A percentile compares a stretch with the other conserved stretches of the same genome.
These are phyloP conservation scores for Melanostoma mellinum DNA, from an alignment of 2,888 invertebrate species.

Conservation along the genomic window DNA sequence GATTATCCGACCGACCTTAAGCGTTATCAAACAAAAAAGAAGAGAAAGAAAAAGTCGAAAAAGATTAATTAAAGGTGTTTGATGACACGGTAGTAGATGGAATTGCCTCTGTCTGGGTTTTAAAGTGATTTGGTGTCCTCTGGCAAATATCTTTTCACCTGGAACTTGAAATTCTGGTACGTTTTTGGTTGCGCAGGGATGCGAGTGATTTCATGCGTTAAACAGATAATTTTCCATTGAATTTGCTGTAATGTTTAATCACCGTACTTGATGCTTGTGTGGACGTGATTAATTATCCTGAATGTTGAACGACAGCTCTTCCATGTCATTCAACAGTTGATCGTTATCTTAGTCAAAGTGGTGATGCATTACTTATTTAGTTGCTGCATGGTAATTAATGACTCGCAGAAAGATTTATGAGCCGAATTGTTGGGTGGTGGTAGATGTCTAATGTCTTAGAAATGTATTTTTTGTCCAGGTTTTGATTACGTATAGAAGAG, in stretches of 20 bases:
- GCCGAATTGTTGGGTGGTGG: too few species aligned
- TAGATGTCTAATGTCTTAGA: too few species aligned
- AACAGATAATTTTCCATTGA: slow-evolving; percentile 68
- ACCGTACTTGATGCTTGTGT: slow-evolving; percentile 12
- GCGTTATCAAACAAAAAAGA: background rate
- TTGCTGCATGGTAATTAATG: slow-evolving; percentile 21
- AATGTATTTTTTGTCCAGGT: too few species aligned
- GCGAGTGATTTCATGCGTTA: slow-evolving; percentile 63
- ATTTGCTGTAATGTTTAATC: slow-evolving; percentile 46
- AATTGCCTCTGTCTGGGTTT: background rate
- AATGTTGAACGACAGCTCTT: slow-evolving; percentile 14
- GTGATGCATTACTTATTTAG: slow-evolving; percentile 32
- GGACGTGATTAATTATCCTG: slow-evolving; percentile 50
- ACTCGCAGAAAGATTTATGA: background rate
- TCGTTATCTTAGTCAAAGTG: background rate
- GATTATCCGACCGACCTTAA: background rate
- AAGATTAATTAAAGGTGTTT: slow-evolving; percentile 53
- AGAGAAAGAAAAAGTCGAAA: slow-evolving; percentile 44
- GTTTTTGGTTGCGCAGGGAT: slow-evolving; percentile 28
- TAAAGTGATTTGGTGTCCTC: background rate
- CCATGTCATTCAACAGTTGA: background rate
- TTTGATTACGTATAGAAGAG: too few species aligned
- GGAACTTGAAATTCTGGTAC: slow-evolving; percentile 2
- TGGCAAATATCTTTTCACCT: background rate
- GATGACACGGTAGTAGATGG: slow-evolving; percentile 4